Evolutionary conservation across 2,797 vertebrate species (phyloP).

Genomic region (Lutjanus argentimaculatus): DNA sequence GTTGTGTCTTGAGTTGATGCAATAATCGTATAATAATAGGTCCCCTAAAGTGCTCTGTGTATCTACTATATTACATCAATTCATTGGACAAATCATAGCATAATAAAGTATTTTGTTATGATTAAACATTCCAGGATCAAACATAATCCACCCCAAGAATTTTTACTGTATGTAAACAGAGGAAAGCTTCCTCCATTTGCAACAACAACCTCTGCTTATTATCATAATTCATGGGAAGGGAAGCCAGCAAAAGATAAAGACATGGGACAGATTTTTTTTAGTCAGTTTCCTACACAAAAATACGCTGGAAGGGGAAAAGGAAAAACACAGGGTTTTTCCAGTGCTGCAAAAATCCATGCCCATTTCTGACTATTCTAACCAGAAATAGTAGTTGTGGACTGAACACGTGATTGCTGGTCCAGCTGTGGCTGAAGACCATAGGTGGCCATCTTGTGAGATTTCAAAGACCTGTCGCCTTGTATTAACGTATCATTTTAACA

Average conservation of each 20-base stretch:
- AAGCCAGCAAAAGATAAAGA: constrained; percentile 47
- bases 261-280: constrained; percentile 24
- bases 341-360: not conserved
- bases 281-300: constrained; percentile 58
- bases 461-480: constrained; percentile 30
- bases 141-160: constrained; percentile 17
- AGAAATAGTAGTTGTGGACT: constrained; percentile 2
- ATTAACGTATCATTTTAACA: constrained; percentile 27
- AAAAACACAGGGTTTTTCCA: constrained; percentile 36
- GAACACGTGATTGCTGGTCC: constrained; percentile 3
- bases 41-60: not conserved
- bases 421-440: constrained; percentile 19
- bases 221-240: constrained; percentile 71
- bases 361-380: constrained; percentile 10
- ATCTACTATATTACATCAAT: constrained; percentile 14
- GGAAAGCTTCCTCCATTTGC: constrained; percentile 47
- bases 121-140: constrained; percentile 46
- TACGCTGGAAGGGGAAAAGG: constrained; percentile 18
- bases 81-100: constrained; percentile 4
- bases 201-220: constrained; percentile 61
- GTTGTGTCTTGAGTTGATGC: not conserved
- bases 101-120: not conserved
- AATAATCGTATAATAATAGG: not conserved
- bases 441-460: constrained; percentile 29
- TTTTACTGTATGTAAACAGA: constrained; percentile 41